phyloP scores from a whole-genome alignment of 1,140 invertebrate genomes.

The Drosophila repleta region DNA sequence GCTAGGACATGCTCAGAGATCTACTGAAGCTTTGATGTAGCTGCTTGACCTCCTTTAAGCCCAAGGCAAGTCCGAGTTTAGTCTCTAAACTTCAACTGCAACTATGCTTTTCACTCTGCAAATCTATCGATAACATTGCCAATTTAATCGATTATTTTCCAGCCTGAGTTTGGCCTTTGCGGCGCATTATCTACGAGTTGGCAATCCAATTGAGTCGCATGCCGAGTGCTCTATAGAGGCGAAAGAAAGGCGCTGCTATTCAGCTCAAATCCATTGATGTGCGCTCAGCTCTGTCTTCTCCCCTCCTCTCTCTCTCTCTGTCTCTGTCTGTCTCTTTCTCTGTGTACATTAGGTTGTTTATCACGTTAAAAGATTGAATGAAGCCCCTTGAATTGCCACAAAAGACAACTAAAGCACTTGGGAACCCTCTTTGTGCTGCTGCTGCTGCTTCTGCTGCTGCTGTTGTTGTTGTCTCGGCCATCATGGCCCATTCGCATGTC shows the following conservation, averaged over 20 bases:
- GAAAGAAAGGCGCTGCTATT: slow-evolving; percentile 1
- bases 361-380: slow-evolving; percentile 77
- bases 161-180: slow-evolving; percentile 13
- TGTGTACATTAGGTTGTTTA: slow-evolving; percentile 74
- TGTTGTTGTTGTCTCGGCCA: slow-evolving; percentile 15
- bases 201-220: slow-evolving; percentile 72
- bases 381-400: slow-evolving; percentile 43
- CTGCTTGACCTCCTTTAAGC: no score
- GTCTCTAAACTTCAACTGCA: no score
- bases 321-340: slow-evolving; percentile 22
- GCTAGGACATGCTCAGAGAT: no score
- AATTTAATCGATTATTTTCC: slow-evolving; percentile 7
- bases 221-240: slow-evolving; percentile 30
- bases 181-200: slow-evolving; percentile 34
- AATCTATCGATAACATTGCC: background rate
- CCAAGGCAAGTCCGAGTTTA: no score
- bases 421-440: slow-evolving; percentile 28
- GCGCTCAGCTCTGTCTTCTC: background rate
- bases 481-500: slow-evolving; percentile 41
- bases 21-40: no score
- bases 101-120: no score
- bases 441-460: background rate
- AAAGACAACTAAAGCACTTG: slow-evolving; percentile 56
- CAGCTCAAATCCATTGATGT: slow-evolving; percentile 6
- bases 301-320: background rate